Percentiles rank a stretch among this genome's conserved stretches.
Conservation (phyloP, 2,797 vertebrate species). For the Lepidocolaptes lacrymiger region DNA sequence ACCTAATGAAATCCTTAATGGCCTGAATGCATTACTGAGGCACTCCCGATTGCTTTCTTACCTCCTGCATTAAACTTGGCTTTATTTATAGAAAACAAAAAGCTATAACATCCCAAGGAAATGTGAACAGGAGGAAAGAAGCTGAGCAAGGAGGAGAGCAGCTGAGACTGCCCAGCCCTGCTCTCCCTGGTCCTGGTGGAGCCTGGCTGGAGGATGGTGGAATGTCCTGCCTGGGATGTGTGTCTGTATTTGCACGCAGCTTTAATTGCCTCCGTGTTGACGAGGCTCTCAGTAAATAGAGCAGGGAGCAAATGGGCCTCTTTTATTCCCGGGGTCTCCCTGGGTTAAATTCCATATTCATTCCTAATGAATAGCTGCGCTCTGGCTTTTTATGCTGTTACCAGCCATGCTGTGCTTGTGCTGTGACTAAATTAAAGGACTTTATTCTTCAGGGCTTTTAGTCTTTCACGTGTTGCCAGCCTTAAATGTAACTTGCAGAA, state of each 20-base stretch:
- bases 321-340: neutral
- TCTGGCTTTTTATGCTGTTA: neutral
- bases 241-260: neutral
- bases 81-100: conserved; percentile 43
- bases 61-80: conserved; percentile 35
- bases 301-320: neutral
- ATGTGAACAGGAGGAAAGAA: neutral
- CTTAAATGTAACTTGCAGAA: conserved; percentile 16
- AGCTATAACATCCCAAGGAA: neutral
- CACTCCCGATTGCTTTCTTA: conserved; percentile 72
- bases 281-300: neutral
- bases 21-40: conserved; percentile 73
- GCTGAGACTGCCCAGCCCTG: neutral
- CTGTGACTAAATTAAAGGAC: conserved; percentile 13
- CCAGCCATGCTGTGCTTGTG: neutral
- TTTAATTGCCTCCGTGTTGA: neutral
- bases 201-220: neutral
- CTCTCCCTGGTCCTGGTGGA: neutral
- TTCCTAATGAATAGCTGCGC: neutral
- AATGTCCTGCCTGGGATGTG: neutral
- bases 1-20: conserved; percentile 81
- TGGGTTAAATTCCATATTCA: neutral
- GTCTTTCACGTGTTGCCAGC: neutral
- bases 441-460: conserved; percentile 32
- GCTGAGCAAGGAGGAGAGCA: neutral